Evolutionary conservation across 2,888 invertebrate species (phyloP).

Genomic region (Onthophagus sagittarius): DNA sequence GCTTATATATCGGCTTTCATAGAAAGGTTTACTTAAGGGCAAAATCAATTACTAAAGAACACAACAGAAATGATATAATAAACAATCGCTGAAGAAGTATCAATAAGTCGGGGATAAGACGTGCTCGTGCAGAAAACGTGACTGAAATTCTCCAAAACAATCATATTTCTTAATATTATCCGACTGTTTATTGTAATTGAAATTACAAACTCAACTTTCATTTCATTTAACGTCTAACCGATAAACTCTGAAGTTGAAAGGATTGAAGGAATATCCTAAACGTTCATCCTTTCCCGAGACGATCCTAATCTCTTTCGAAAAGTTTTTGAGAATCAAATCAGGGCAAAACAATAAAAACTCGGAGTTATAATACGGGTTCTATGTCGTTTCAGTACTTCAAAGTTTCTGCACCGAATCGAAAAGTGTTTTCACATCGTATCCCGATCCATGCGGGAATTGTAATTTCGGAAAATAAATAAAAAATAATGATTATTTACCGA

Average conservation of each 20-base stretch:
- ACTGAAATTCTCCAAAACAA: not conserved
- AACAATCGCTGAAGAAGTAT: conserved; percentile 8
- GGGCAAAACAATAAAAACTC: conserved; percentile 5
- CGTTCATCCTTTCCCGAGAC: not conserved
- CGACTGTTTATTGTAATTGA: not conserved
- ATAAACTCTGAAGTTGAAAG: not conserved
- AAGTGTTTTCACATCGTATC: not conserved
- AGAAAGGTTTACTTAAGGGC: conserved; percentile 3
- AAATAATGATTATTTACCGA: not conserved
- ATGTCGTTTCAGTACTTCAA: not conserved
- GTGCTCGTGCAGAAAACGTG: not conserved
- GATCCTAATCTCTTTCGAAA: conserved; percentile 5
- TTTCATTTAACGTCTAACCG: too few relatives aligned
- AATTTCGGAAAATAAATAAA: not conserved
- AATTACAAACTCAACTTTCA: not conserved
- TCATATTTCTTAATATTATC: not conserved
- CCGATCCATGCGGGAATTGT: not conserved
- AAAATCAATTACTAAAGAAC: conserved; percentile 10
- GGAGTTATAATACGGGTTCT: not conserved
- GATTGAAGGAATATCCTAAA: not conserved
- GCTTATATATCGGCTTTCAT: not conserved
- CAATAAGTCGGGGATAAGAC: not conserved
- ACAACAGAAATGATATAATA: conserved; percentile 3
- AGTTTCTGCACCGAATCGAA: not conserved
- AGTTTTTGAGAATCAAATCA: conserved; percentile 11